Evolutionary conservation across 2,113 vertebrate species (phyloP).

Genomic region (Probosciger aterrimus): DNA sequence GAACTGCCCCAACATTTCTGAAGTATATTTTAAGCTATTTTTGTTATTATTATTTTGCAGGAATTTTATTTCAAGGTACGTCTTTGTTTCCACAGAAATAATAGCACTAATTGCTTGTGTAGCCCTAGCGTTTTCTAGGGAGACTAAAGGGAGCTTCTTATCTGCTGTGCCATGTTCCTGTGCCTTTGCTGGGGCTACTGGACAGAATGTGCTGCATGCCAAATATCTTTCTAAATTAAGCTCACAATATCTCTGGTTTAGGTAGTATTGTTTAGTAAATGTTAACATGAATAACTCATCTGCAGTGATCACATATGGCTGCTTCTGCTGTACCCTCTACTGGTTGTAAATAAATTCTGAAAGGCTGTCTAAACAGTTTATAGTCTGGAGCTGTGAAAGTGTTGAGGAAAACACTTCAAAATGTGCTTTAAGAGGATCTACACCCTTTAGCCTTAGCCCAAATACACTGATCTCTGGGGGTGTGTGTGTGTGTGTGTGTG

Average conservation of each 20-base stretch:
- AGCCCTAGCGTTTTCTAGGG: not conserved
- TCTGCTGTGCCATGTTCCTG: not conserved
- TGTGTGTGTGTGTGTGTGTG: too few species aligned
- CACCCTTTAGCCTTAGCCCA: not conserved
- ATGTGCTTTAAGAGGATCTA: not conserved
- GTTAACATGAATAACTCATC: not conserved
- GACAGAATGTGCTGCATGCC: not conserved
- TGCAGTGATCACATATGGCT: not conserved
- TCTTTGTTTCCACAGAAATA: not conserved
- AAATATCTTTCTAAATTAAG: slow-evolving; percentile 12
- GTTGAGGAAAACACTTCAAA: slow-evolving; percentile 10
- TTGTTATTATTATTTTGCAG: not conserved
- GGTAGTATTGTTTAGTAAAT: slow-evolving; percentile 12
- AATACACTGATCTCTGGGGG: not conserved
- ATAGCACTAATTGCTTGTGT: not conserved
- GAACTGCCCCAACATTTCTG: not conserved
- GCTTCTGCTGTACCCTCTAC: not conserved
- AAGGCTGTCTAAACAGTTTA: slow-evolving; percentile 20
- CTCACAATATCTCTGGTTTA: slow-evolving; percentile 1
- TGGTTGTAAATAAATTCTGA: not conserved
- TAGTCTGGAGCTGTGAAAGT: not conserved
- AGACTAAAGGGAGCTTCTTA: slow-evolving; percentile 2
- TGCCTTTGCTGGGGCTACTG: not conserved
- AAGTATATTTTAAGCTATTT: not conserved
- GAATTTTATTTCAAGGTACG: not conserved